Conservation (phyloP, 2,888 invertebrate genomes). For the Sinopyrophorus schimmeli region DNA sequence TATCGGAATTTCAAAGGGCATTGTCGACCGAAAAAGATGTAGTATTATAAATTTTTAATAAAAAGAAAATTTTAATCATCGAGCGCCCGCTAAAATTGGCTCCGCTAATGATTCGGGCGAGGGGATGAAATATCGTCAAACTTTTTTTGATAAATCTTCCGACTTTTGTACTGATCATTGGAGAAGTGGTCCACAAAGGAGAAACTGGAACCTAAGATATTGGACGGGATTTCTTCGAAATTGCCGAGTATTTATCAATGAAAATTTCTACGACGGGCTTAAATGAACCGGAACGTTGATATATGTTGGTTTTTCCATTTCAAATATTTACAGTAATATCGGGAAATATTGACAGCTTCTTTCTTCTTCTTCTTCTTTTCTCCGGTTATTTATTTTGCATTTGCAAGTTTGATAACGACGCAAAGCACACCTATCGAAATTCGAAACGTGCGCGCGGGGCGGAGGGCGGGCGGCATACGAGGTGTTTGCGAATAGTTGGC, state of each 20-base stretch:
- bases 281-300: slow-evolving; percentile 42
- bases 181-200: slow-evolving; percentile 62
- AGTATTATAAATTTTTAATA: too few relatives aligned
- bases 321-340: slow-evolving; percentile 18
- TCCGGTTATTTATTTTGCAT: slow-evolving; percentile 5
- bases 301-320: slow-evolving; percentile 26
- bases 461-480: too few relatives aligned
- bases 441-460: too few relatives aligned
- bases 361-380: too few relatives aligned
- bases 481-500: too few relatives aligned
- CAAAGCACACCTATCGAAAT: slow-evolving; percentile 10
- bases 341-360: slow-evolving; percentile 11
- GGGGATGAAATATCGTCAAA: slow-evolving; percentile 46
- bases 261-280: slow-evolving; percentile 42
- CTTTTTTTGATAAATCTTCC: slow-evolving; percentile 50
- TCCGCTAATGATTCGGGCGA: slow-evolving; percentile 46
- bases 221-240: slow-evolving; percentile 50
- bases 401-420: slow-evolving; percentile 3
- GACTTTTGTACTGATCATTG: slow-evolving; percentile 53
- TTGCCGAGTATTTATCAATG: slow-evolving; percentile 51
- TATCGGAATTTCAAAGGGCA: too few relatives aligned
- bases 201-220: slow-evolving; percentile 54
- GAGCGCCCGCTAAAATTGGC: too few relatives aligned
- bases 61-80: too few relatives aligned
- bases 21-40: too few relatives aligned